Evolutionary conservation across 2,113 vertebrate species (phyloP).

Genomic region (sheep (Ovis aries)): ARS-UI_Ramb_v3.0 NC_056076.1:310001-310500

Average conservation of each 20-base stretch:
- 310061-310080: not conserved
- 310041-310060: not conserved
- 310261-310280: not conserved
- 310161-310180: not conserved
- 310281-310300: not conserved
- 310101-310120: rapidly evolving
- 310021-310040: not conserved
- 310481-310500: rapidly evolving
- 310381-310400: not conserved
- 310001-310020: not conserved
- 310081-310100: not conserved
- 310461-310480: not conserved
- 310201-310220: not conserved
- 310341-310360: not conserved
- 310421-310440: not conserved
- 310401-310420: not conserved
- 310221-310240: not conserved
- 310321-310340: not conserved
- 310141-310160: rapidly evolving
- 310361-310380: not conserved
- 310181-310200: rapidly evolving
- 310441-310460: not conserved
- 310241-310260: not conserved
- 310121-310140: rapidly evolving
- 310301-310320: not conserved